Conservation (phyloP, 1,140 invertebrate genomes). For the Agrilus planipennis region DNA sequence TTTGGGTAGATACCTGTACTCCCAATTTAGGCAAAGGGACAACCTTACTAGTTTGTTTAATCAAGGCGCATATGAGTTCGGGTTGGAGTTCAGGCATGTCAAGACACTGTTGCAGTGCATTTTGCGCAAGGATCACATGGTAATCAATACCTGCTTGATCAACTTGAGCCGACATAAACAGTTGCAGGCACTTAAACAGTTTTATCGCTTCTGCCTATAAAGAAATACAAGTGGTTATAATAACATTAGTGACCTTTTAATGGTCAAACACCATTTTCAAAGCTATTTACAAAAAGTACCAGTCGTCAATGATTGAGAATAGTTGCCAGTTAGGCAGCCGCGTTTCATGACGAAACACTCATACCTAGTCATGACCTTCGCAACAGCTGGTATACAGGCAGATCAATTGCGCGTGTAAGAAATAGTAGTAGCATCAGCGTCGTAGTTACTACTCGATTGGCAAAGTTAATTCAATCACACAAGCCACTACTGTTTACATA, state of each 20-base stretch:
- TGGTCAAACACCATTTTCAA: neutral
- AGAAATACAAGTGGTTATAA: conserved; percentile 41
- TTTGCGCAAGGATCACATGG: conserved; percentile 89
- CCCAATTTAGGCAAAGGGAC: conserved; percentile 71
- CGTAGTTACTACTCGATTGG: neutral
- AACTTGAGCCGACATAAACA: conserved; percentile 88
- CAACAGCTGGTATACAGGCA: no score
- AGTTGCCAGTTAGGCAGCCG: no score
- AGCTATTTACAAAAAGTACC: no score
- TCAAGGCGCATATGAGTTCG: conserved; percentile 81
- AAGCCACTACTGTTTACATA: no score
- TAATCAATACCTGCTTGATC: conserved; percentile 93
- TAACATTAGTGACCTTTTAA: no score
- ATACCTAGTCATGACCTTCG: no score
- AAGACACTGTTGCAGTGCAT: conserved; percentile 81
- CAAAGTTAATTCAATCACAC: no score
- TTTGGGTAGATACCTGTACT: conserved; percentile 68
- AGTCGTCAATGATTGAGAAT: no score
- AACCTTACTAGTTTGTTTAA: conserved; percentile 86
- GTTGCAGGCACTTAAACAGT: conserved; percentile 88
- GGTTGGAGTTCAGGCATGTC: conserved; percentile 80
- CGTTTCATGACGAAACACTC: neutral
- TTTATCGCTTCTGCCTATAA: conserved; percentile 85
- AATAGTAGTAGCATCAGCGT: neutral
- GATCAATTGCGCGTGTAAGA: neutral